Base-by-base conservation (phyloP, 2,113 vertebrate species). In the Peromyscus polionotus region DNA sequence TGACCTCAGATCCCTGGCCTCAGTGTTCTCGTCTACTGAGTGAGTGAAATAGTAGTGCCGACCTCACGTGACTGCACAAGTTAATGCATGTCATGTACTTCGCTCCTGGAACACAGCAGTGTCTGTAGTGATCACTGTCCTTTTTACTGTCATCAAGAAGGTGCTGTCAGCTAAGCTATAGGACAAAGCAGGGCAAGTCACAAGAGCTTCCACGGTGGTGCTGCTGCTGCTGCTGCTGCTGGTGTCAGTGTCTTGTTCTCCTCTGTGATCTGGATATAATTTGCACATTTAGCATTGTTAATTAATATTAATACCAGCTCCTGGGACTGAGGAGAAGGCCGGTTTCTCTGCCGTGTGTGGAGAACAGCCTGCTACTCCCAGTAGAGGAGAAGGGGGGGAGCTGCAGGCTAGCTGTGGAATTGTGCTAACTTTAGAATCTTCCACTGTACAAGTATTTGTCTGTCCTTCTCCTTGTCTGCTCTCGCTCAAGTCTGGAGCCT, bases 401-500 rank as follows among this genome's bases (percentile, higher is more conserved):
- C 65, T 84, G 4, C 42, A 0, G 1, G n/a, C 45, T 84, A 72
- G 22, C 77, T 68, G 0, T 26, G 11, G 63, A 10, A 1, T 3
- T 80, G 48, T 57, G 36, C 51, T 91, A 39, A 45, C 84, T 95
- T 92, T 76, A 16, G n/a, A n/a, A 84, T 51, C 57, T 80, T 54
- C 20, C 22, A 12, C 72, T 54, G 16, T 26, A 65, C 17, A n/a
- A 68, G 51, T 54, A 12, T 91, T 31, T 95, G 3, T 57, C 24
- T 36, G 70, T 51, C 88, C 45, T 65, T 85, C 83, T 94, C 79
- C 73, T 88, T 81, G 39, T 72, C 45, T 33, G 19, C 54, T 93
- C 45, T 70, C 91, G 63, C 51, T 79, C 59, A 91, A 28, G 42
- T 79, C 95, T 96, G 95, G 93, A 97, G 93, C 89, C 94, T 63